These are phyloP conservation scores for Neomicropteryx cornuta DNA, from an alignment of 1,140 invertebrate genomes.

Conservation along the genomic window DNA sequence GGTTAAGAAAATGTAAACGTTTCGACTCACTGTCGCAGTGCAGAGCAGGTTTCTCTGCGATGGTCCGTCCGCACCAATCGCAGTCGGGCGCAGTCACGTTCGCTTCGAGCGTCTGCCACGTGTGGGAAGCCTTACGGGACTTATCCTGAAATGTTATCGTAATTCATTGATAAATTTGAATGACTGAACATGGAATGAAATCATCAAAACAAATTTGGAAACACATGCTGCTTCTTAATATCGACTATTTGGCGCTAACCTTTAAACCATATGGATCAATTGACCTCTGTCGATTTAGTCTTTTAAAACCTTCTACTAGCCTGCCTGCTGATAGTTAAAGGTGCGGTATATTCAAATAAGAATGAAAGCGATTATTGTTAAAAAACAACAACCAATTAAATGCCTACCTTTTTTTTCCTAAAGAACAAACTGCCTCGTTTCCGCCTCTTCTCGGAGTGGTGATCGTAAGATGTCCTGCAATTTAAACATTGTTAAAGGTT, in stretches of 20 bases:
- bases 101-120: constrained; percentile 64
- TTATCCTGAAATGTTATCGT: constrained; percentile 54
- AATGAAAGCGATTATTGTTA: not conserved
- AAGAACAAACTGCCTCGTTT: constrained; percentile 84
- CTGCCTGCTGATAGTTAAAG: too few relatives aligned
- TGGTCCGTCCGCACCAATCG: constrained; percentile 70
- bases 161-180: too few relatives aligned
- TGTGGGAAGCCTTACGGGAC: constrained; percentile 57
- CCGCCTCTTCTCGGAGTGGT: constrained; percentile 69
- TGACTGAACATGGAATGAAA: too few relatives aligned
- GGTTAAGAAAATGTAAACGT: too few relatives aligned
- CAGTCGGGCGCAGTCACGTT: constrained; percentile 61
- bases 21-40: constrained; percentile 43
- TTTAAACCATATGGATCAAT: too few relatives aligned
- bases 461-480: constrained; percentile 58
- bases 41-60: constrained; percentile 64
- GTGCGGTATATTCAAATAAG: too few relatives aligned
- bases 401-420: constrained; percentile 67
- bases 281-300: too few relatives aligned
- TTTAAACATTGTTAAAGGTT: constrained; percentile 11
- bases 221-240: too few relatives aligned
- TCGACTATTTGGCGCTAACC: too few relatives aligned
- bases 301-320: too few relatives aligned
- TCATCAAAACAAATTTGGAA: too few relatives aligned
- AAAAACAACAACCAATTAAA: not conserved